Evolutionary conservation across 23 tunicate species (phyloP).

Genomic region (Corella eumyota): DNA sequence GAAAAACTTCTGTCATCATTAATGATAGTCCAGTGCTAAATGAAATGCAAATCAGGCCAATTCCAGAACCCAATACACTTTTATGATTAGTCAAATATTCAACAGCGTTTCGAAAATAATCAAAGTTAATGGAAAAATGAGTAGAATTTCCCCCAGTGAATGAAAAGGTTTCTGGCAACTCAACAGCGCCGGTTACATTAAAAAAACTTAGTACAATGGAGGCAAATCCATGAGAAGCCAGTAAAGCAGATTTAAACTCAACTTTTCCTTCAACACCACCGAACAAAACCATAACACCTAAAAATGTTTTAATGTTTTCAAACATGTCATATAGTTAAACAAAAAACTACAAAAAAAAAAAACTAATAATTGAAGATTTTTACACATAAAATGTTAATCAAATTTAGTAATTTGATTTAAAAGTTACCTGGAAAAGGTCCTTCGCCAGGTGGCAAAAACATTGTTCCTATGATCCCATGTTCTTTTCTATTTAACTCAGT

Average conservation of each 20-base stretch:
- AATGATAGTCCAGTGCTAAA: conserved; percentile 11
- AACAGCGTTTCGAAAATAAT: conserved; percentile 39
- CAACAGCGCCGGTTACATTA: conserved; percentile 21
- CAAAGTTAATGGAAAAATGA: conserved; percentile 28
- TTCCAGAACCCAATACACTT: conserved; percentile 14
- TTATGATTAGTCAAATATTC: conserved; percentile 5
- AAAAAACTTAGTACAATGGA: conserved; percentile 39
- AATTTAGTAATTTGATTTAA: too few species aligned
- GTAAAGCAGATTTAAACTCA: conserved; percentile 47
- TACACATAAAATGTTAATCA: too few species aligned
- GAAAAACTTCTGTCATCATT: conserved; percentile 14
- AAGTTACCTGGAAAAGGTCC: conserved; percentile 46
- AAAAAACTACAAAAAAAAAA: too few species aligned
- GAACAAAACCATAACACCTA: conserved; percentile 44
- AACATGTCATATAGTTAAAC: too few species aligned
- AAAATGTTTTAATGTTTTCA: too few species aligned
- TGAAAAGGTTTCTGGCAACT: conserved; percentile 1
- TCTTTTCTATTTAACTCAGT: conserved; percentile 1
- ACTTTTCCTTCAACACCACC: conserved; percentile 47
- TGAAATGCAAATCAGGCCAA: conserved; percentile 31
- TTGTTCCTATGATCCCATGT: conserved; percentile 20
- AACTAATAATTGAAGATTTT: too few species aligned
- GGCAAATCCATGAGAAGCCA: conserved; percentile 58
- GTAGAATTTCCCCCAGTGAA: not conserved
- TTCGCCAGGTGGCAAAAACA: conserved; percentile 26